A percentile compares a stretch with the other conserved stretches of the same genome.
Evolutionary conservation across 2,888 invertebrate species (phyloP).

Genomic region (Andrena bucephala): DNA sequence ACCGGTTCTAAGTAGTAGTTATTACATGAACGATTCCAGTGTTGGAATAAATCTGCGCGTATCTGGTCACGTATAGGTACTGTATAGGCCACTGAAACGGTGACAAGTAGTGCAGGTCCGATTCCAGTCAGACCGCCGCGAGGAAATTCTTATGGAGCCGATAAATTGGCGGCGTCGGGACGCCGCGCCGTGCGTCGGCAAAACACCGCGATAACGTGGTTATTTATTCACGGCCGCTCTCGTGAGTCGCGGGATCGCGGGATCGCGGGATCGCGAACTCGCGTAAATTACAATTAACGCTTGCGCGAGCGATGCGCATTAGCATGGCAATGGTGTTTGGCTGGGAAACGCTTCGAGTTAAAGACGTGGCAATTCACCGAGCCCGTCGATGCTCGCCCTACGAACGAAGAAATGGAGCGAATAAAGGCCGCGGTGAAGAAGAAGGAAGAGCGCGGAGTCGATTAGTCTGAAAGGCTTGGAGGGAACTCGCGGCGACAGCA

Average conservation of each 20-base stretch:
- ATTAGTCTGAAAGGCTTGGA: too few species aligned
- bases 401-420: too few species aligned
- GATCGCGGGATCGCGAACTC: not conserved
- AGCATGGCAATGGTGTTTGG: conserved; percentile 18
- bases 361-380: too few species aligned
- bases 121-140: not conserved
- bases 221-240: conserved; percentile 7
- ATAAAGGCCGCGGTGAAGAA: too few species aligned
- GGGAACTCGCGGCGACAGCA: conserved; percentile 26
- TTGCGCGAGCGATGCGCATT: not conserved
- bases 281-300: conserved; percentile 15
- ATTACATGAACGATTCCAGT: not conserved
- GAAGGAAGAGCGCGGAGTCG: too few species aligned
- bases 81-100: not conserved
- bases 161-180: conserved; percentile 12
- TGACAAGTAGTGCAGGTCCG: not conserved
- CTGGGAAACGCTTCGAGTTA: not conserved
- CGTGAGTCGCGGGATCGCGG: not conserved
- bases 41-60: not conserved
- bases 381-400: too few species aligned
- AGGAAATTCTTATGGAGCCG: not conserved
- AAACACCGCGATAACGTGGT: conserved; percentile 19
- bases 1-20: too few species aligned
- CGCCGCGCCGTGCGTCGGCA: not conserved
- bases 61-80: not conserved